phyloP scores from a whole-genome alignment of 2,888 invertebrate genomes.

The Orchesellides sinensis region DNA sequence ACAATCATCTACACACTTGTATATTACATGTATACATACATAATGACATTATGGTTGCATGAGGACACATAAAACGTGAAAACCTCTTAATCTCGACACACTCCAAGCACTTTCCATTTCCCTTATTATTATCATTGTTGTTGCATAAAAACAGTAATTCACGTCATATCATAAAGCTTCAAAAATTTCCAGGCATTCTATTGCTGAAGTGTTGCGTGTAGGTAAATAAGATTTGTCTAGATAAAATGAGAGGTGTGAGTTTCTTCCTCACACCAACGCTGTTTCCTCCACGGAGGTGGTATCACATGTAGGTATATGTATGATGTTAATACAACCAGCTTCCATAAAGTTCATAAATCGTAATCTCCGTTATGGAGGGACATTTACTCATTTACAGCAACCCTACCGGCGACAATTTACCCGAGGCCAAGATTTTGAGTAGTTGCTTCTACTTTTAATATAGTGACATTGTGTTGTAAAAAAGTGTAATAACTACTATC shows the following conservation, averaged over 20 bases:
- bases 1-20: background rate
- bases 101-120: conserved; percentile 25
- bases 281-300: no score
- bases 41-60: conserved; percentile 2
- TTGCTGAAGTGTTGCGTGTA: background rate
- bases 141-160: no score
- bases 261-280: background rate
- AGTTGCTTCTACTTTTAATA: no score
- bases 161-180: background rate
- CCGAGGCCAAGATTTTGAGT: conserved; percentile 4
- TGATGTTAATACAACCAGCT: no score
- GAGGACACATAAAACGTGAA: conserved; percentile 36
- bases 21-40: no score
- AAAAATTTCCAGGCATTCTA: background rate
- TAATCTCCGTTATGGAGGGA: conserved; percentile 1
- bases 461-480: no score
- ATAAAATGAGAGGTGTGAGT: conserved; percentile 22
- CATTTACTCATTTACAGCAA: background rate
- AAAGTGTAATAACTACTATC: no score
- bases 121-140: conserved; percentile 25
- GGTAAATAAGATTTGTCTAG: conserved; percentile 24
- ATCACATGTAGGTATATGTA: no score
- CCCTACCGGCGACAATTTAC: background rate
- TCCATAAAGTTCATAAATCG: background rate
- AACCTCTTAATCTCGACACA: conserved; percentile 52